Evolutionary conservation across 2,888 invertebrate species (phyloP).

Genomic region (Heliothis peltigera): DNA sequence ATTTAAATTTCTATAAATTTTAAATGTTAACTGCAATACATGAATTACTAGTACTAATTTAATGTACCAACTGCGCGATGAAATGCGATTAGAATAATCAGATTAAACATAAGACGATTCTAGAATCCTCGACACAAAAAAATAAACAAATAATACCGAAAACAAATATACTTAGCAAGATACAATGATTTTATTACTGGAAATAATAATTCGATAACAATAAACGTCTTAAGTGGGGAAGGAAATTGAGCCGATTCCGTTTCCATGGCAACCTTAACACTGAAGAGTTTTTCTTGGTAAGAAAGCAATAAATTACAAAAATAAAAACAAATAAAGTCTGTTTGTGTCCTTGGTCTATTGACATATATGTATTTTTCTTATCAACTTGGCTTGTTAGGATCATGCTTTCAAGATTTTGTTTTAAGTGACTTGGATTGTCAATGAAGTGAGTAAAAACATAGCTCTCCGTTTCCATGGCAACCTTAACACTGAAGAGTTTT

Average conservation of each 20-base stretch:
- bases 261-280: neutral
- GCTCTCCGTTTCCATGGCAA: neutral
- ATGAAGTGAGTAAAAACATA: no score
- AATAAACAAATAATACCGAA: neutral
- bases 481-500: neutral
- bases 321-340: neutral
- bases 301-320: neutral
- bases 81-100: no score
- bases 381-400: neutral
- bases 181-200: no score
- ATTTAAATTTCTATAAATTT: no score
- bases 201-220: neutral
- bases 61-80: no score
- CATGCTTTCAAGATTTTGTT: no score
- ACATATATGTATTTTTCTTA: neutral
- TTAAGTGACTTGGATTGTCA: no score
- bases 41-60: no score
- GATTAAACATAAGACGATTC: no score
- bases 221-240: neutral
- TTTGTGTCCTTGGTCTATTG: neutral
- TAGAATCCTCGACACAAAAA: neutral
- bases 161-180: neutral
- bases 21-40: no score
- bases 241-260: neutral
- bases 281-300: neutral